Percentiles rank a stretch among this genome's conserved stretches.
These are phyloP conservation scores for Scylla paramamosain DNA, from an alignment of 1,140 invertebrate genomes.

Conservation along the genomic window DNA sequence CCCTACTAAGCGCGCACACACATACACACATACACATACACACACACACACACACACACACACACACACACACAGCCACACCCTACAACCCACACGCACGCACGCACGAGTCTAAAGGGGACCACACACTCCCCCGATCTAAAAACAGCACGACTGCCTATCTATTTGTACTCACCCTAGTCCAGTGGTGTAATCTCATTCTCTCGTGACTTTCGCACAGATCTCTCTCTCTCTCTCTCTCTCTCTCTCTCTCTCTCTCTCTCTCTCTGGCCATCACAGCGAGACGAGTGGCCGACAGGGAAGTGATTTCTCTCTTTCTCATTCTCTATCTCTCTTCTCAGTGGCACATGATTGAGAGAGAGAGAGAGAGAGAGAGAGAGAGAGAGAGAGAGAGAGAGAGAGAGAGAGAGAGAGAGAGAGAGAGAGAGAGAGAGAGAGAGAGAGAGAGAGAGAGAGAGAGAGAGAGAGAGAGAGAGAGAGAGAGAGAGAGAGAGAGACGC, in stretches of 20 bases:
- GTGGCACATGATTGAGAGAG: too few relatives aligned
- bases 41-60: not conserved
- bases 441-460: too few relatives aligned
- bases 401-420: too few relatives aligned
- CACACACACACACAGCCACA: slow-evolving; percentile 31
- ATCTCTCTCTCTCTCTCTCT: slow-evolving; percentile 36
- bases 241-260: slow-evolving; percentile 36
- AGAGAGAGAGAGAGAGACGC: too few relatives aligned
- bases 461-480: too few relatives aligned
- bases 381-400: too few relatives aligned
- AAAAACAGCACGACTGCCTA: not conserved
- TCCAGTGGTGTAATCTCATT: not conserved
- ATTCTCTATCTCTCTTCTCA: too few relatives aligned
- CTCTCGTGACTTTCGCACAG: not conserved
- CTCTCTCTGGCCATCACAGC: too few relatives aligned
- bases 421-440: too few relatives aligned
- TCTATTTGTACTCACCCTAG: not conserved
- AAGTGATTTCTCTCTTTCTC: not conserved
- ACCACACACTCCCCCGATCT: not conserved
- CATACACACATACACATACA: not conserved
- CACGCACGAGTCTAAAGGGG: not conserved
- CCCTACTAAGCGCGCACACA: not conserved
- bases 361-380: too few relatives aligned
- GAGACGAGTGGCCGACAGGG: too few relatives aligned
- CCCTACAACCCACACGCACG: not conserved